Base-by-base conservation (phyloP, 2,113 vertebrate species). In the Bufo gargarizans region DNA sequence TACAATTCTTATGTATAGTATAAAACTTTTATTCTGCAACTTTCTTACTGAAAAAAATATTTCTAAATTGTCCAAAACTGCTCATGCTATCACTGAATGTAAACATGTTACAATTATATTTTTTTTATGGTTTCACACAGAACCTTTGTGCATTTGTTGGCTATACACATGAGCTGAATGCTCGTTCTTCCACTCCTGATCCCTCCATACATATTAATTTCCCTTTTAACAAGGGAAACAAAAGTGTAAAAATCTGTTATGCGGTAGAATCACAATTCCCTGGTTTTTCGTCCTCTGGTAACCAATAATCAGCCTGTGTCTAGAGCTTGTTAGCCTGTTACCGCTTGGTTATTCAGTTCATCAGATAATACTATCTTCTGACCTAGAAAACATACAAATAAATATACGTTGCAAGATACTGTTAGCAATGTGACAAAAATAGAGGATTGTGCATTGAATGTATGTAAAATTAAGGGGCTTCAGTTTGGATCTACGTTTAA, bases 361-460 rank as follows among this genome's bases (percentile, higher is more conserved):
- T 76, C 72, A 76, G 20, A 20, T 76, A 50, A 49, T 76, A 50
- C 45, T 74, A 74, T 74, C 71, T 74, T 19, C 47, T 76, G 72
- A 76, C 72, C 47, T 76, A 76, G 72, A 76, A 76, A 76, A 76
- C 47, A 6, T 76, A 76, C 45, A 7, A 76, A 50, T 76, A 50
- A 50, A 50, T 76, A 50, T 76, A 49, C 45, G 19, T 20, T 6
- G 19, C 72, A 50, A 20, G 50, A 9, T 20, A 19, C 17, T 20
- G 6, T 20, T 49, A 49, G 45, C 19, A 20, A 20, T 11, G 72
- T 50, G 45, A 7, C 6, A 45, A 47, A 74, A 74, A 74, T 47
- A 47, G 71, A 74, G 16, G 43, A 17, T 17, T 74, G 33, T 74
- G 16, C 43, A 9, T 19, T 7, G 16, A 7, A 47, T 19, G n/a